Conservation (phyloP, 2,888 invertebrate species). For the Melanostoma mellinum region DNA sequence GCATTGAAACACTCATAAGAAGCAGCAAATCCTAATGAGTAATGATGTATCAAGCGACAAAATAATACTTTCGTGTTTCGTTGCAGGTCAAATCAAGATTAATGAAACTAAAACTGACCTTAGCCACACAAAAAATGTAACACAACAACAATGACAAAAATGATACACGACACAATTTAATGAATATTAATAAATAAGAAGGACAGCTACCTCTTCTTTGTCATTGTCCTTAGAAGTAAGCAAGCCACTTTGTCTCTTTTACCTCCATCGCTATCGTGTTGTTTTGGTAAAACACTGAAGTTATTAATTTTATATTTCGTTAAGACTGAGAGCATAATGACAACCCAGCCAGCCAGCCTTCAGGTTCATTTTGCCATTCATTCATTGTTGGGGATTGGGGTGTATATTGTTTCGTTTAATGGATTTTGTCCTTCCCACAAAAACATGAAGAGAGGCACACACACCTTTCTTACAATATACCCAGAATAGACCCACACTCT, state of each 20-base stretch:
- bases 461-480: background rate
- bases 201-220: background rate
- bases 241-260: background rate
- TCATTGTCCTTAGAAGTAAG: background rate
- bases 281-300: slow-evolving; percentile 34
- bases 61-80: no score
- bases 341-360: slow-evolving; percentile 35
- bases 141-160: slow-evolving; percentile 3
- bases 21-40: no score
- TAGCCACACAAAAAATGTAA: background rate
- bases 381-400: slow-evolving; percentile 4
- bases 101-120: slow-evolving; percentile 21
- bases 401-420: slow-evolving; percentile 57
- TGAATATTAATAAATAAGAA: slow-evolving; percentile 65
- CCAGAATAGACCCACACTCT: background rate
- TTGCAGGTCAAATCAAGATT: background rate
- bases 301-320: slow-evolving; percentile 70
- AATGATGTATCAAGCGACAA: no score
- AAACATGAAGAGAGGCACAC: slow-evolving; percentile 13
- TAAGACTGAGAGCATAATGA: slow-evolving; percentile 46
- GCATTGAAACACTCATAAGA: no score
- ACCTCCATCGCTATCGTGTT: slow-evolving; percentile 14
- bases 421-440: slow-evolving; percentile 56
- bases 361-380: slow-evolving; percentile 46
- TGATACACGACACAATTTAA: slow-evolving; percentile 43